These are phyloP conservation scores for Carcharodon carcharias DNA, from an alignment of 2,797 vertebrate genomes.

Conservation along the genomic window DNA sequence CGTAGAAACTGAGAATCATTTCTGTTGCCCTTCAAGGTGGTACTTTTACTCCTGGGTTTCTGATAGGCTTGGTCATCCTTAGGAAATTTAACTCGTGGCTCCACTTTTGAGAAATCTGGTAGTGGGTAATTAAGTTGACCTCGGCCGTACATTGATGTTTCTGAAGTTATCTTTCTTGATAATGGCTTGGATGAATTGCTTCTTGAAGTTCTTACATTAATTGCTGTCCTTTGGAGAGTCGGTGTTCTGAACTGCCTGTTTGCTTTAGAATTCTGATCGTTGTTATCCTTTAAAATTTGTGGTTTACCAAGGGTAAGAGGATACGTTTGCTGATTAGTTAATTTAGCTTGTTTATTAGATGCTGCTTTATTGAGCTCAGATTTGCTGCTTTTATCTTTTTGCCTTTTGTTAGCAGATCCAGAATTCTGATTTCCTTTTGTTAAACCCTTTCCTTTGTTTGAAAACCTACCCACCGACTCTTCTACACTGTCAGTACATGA, in stretches of 20 bases:
- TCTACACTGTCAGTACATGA: constrained; percentile 46
- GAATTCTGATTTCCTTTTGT: constrained; percentile 18
- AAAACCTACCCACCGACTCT: constrained; percentile 44
- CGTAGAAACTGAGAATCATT: constrained; percentile 54
- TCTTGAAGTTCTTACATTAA: constrained; percentile 21
- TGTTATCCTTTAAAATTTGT: background rate
- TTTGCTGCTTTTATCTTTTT: background rate
- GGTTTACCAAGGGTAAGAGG: background rate
- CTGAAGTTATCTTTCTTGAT: constrained; percentile 40
- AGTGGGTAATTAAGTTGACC: constrained; percentile 62
- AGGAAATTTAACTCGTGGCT: constrained; percentile 70
- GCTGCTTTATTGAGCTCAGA: too few species aligned
- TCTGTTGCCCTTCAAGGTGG: constrained; percentile 36
- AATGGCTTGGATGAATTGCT: background rate
- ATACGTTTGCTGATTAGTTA: background rate
- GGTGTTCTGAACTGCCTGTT: constrained; percentile 39
- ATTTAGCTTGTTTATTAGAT: background rate
- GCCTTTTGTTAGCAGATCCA: constrained; percentile 31
- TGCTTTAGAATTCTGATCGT: constrained; percentile 39
- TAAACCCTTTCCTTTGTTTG: constrained; percentile 35
- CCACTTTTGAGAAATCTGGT: constrained; percentile 84
- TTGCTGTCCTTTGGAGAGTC: background rate
- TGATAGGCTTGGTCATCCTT: constrained; percentile 63
- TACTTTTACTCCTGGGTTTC: constrained; percentile 64
- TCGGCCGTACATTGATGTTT: constrained; percentile 57